Conservation (phyloP, 2,888 invertebrate genomes). For the Spilosoma lubricipeda region DNA sequence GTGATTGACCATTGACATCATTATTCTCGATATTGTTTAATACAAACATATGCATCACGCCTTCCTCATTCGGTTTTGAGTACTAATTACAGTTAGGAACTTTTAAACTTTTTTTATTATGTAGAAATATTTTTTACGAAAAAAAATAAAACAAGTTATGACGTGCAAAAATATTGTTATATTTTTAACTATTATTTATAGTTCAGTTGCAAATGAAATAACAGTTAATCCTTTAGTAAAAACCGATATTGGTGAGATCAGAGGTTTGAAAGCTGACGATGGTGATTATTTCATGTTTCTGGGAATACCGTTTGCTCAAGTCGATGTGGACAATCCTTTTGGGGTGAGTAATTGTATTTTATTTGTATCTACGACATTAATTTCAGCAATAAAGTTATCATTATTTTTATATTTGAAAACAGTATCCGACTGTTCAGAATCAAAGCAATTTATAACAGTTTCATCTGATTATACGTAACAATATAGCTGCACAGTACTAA, state of each 20-base stretch:
- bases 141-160: neutral
- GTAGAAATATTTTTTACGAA: neutral
- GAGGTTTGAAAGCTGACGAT: conserved; percentile 20
- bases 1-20: neutral
- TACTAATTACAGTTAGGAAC: neutral
- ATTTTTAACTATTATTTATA: neutral
- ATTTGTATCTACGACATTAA: too few relatives aligned
- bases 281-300: conserved; percentile 21
- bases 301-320: conserved; percentile 20
- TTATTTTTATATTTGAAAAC: too few relatives aligned
- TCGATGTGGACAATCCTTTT: conserved; percentile 20
- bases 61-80: neutral
- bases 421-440: too few relatives aligned
- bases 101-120: too few relatives aligned
- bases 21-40: neutral
- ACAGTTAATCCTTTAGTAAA: conserved; percentile 49
- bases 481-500: too few relatives aligned
- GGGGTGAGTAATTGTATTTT: conserved; percentile 18
- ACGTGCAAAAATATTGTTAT: neutral
- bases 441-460: too few relatives aligned
- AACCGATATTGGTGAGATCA: conserved; percentile 32
- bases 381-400: too few relatives aligned
- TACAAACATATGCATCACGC: neutral
- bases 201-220: conserved; percentile 20
- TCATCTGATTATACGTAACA: too few relatives aligned